These are phyloP conservation scores for Conistra vaccinii DNA, from an alignment of 2,888 invertebrate genomes.

Conservation along the genomic window DNA sequence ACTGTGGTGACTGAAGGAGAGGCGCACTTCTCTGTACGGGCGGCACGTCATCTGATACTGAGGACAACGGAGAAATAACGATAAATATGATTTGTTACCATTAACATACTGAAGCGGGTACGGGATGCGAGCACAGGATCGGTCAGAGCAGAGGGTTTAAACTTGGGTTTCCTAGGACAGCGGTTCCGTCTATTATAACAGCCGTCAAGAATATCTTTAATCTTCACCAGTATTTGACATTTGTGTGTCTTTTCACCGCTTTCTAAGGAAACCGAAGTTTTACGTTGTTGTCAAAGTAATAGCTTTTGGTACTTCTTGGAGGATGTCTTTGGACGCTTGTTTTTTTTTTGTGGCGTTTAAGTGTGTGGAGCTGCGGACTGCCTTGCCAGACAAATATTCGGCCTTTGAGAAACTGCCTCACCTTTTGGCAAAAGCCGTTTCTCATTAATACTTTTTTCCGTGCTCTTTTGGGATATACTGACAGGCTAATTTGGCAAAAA, in stretches of 20 bases:
- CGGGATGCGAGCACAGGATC: slow-evolving; percentile 50
- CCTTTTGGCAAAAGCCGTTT: too few relatives aligned
- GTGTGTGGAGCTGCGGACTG: background rate
- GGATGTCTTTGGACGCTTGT: background rate
- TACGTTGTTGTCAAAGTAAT: slow-evolving; percentile 4
- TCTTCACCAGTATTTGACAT: background rate
- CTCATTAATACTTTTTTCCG: background rate
- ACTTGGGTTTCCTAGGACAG: background rate
- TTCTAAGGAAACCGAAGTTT: background rate
- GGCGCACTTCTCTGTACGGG: slow-evolving; percentile 93
- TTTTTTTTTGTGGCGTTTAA: background rate
- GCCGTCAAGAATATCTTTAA: background rate
- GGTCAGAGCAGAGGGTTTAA: background rate
- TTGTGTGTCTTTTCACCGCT: background rate
- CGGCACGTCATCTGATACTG: slow-evolving; percentile 86
- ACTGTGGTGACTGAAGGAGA: slow-evolving; percentile 96
- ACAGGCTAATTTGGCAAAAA: background rate
- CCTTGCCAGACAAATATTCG: background rate
- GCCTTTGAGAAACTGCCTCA: background rate
- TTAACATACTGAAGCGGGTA: slow-evolving; percentile 36
- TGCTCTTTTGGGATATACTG: background rate
- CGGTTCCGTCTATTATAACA: background rate
- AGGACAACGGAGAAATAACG: slow-evolving; percentile 68
- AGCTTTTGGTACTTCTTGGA: background rate
- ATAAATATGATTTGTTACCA: slow-evolving; percentile 57